phyloP scores from a whole-genome alignment of 2,888 invertebrate species.

The Eupithecia centaureata region DNA sequence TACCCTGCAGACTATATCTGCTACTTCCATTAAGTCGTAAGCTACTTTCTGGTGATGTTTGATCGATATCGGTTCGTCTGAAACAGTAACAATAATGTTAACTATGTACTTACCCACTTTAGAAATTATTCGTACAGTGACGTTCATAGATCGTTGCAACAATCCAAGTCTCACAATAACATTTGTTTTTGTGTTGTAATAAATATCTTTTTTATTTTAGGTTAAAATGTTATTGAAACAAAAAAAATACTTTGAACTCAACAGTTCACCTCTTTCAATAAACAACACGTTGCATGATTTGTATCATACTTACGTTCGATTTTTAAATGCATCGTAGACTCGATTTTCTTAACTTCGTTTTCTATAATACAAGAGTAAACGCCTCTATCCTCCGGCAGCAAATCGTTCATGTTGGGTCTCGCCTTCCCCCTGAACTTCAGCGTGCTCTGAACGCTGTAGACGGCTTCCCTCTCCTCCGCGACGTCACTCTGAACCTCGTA shows the following conservation, averaged over 20 bases:
- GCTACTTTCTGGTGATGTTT: constrained; percentile 95
- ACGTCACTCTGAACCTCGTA: constrained; percentile 92
- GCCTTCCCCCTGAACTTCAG: constrained; percentile 91
- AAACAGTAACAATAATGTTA: constrained; percentile 40
- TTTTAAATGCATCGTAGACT: constrained; percentile 94
- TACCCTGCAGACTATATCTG: constrained; percentile 94
- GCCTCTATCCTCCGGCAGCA: constrained; percentile 93
- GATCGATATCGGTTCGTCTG: constrained; percentile 93
- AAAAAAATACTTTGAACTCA: no score
- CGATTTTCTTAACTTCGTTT: constrained; percentile 94
- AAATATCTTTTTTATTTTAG: no score
- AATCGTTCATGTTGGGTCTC: constrained; percentile 89
- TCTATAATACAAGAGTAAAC: constrained; percentile 94
- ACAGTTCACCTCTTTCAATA: no score
- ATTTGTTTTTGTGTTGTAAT: no score
- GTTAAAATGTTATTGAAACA: no score
- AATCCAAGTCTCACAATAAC: no score
- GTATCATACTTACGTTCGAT: constrained; percentile 91
- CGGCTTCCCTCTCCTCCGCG: constrained; percentile 90
- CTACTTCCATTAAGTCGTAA: constrained; percentile 92
- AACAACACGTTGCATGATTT: no score
- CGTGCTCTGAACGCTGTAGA: constrained; percentile 92
- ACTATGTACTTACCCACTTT: background rate
- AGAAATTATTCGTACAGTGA: no score
- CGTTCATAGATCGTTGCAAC: no score